Evolutionary conservation across 2,888 invertebrate species (phyloP).

Genomic region (Priocnemis perturbator): DNA sequence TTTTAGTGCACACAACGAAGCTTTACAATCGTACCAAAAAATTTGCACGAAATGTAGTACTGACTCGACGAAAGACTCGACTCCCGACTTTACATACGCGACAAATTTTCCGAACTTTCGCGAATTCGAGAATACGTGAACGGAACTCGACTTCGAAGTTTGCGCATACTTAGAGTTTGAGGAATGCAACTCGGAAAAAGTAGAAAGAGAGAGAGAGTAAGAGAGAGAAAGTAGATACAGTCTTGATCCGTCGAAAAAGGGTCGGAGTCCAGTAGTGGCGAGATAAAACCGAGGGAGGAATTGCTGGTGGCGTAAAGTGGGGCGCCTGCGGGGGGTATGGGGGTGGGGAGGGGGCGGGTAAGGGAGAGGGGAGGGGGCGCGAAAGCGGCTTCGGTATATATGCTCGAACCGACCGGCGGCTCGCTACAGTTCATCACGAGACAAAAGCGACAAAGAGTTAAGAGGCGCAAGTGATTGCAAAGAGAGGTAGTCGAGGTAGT

Average conservation of each 20-base stretch:
- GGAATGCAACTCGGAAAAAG: no score
- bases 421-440: slow-evolving; percentile 71
- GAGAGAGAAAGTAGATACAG: no score
- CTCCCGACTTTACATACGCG: no score
- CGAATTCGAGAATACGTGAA: no score
- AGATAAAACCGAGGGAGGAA: slow-evolving; percentile 25
- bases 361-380: slow-evolving; percentile 45
- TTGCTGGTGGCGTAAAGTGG: slow-evolving; percentile 5
- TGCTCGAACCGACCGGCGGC: slow-evolving; percentile 67
- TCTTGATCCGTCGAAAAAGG: background rate
- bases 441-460: slow-evolving; percentile 62
- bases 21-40: no score
- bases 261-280: slow-evolving; percentile 45
- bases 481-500: no score
- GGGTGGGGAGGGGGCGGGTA: slow-evolving; percentile 35
- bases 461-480: slow-evolving; percentile 16
- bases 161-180: no score
- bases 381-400: slow-evolving; percentile 68
- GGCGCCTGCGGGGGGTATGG: background rate
- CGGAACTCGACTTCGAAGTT: no score
- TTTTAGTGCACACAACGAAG: no score
- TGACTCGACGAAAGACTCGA: no score
- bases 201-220: background rate
- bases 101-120: no score
- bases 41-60: no score